phyloP scores from a whole-genome alignment of 2,113 vertebrate species.

The Urocynchramus pylzowi region DNA sequence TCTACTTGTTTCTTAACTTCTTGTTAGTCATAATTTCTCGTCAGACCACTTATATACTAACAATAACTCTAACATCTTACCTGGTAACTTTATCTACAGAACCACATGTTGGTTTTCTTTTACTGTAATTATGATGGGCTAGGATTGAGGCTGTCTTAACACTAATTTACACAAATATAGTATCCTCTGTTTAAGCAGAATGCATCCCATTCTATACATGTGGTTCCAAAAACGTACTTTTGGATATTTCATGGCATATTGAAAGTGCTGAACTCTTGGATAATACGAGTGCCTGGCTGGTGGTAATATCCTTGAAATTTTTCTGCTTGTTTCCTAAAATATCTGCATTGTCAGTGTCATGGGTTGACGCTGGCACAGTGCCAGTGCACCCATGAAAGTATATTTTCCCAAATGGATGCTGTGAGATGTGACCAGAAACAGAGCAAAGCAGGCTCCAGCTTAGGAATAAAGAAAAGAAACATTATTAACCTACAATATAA shows the following conservation, averaged over 20 bases:
- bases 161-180: background rate
- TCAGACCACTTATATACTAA: background rate
- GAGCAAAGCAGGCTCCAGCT: too few relatives aligned
- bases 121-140: background rate
- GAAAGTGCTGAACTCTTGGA: background rate
- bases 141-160: background rate
- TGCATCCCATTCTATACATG: background rate
- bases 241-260: background rate
- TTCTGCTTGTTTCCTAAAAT: constrained; percentile 2
- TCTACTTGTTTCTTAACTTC: background rate
- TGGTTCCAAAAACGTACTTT: background rate
- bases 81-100: background rate
- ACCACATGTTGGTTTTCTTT: background rate
- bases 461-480: too few relatives aligned
- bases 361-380: too few relatives aligned
- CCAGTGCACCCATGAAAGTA: too few relatives aligned
- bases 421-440: too few relatives aligned
- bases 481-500: too few relatives aligned
- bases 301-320: background rate
- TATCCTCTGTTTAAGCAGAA: background rate
- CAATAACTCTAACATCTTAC: background rate
- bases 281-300: background rate
- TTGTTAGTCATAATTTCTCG: background rate
- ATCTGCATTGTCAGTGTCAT: background rate
- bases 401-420: too few relatives aligned